phyloP scores from a whole-genome alignment of 2,797 vertebrate species.

The Sebastes paucispinis region DNA sequence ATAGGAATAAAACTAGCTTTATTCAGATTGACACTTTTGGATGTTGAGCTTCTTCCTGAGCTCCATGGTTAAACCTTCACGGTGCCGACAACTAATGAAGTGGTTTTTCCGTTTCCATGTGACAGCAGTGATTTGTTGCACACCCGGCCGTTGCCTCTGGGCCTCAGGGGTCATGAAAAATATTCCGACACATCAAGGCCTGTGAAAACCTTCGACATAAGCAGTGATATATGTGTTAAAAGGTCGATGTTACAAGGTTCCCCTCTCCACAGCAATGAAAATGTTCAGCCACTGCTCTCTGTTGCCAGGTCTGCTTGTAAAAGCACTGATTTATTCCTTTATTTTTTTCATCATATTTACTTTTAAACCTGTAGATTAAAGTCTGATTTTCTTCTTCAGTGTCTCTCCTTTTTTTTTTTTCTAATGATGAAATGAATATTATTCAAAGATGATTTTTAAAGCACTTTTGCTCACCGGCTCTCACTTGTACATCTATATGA shows the following conservation, averaged over 20 bases:
- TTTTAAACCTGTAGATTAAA: conserved; percentile 1
- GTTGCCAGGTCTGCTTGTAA: not conserved
- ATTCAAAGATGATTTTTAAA: conserved; percentile 71
- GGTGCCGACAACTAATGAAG: not conserved
- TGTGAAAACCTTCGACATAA: not conserved
- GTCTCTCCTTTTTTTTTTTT: not conserved
- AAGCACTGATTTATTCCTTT: conserved; percentile 17
- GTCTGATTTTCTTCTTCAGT: not conserved
- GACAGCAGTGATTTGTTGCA: conserved; percentile 25
- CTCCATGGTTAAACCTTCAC: not conserved
- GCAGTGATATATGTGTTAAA: not conserved
- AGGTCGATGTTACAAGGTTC: conserved; percentile 1
- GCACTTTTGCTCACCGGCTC: conserved; percentile 73
- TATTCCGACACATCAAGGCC: conserved; percentile 21
- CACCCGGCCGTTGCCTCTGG: not conserved
- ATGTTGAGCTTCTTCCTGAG: not conserved
- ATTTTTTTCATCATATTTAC: not conserved
- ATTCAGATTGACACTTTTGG: not conserved
- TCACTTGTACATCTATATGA: conserved; percentile 74
- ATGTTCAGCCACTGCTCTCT: not conserved
- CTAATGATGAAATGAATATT: conserved; percentile 55
- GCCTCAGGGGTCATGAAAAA: conserved; percentile 24
- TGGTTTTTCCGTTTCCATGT: conserved; percentile 10
- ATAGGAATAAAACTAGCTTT: too few relatives aligned
- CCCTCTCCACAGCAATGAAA: not conserved